Percentiles rank a stretch among this genome's conserved stretches.
These are phyloP conservation scores for Psammodynastes pulverulentus DNA, from an alignment of 2,113 vertebrate species.

Conservation along the genomic window DNA sequence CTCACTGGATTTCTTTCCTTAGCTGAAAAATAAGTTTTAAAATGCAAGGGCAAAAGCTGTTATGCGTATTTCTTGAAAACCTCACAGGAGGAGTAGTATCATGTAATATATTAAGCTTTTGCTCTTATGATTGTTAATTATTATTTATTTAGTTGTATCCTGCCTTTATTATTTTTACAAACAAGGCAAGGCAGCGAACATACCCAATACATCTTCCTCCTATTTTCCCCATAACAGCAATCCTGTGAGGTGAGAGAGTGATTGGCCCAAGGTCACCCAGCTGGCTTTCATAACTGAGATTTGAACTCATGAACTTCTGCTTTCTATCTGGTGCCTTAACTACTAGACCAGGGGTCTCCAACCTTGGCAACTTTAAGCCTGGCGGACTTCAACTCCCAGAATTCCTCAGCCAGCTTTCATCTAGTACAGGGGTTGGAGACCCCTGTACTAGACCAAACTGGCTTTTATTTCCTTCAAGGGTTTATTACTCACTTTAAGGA, in stretches of 20 bases:
- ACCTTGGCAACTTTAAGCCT: no score
- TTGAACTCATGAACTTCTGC: not conserved
- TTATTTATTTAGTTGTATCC: not conserved
- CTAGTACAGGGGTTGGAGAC: no score
- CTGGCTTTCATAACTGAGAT: not conserved
- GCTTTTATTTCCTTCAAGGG: not conserved
- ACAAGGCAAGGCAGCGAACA: not conserved
- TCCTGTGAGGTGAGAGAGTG: not conserved
- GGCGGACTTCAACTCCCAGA: no score
- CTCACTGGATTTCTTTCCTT: conserved; percentile 30
- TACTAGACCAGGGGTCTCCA: no score
- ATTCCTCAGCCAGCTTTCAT: no score
- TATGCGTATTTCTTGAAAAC: not conserved
- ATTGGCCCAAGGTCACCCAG: not conserved
- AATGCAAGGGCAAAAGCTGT: not conserved
- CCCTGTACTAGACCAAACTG: no score
- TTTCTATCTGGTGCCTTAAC: not conserved
- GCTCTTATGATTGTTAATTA: not conserved
- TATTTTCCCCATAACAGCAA: not conserved
- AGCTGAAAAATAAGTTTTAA: conserved; percentile 13
- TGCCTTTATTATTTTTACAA: not conserved
- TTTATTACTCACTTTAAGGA: not conserved
- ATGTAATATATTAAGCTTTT: not conserved
- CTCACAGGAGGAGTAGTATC: not conserved
- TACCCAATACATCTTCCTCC: not conserved